phyloP scores from a whole-genome alignment of 2,113 vertebrate genomes.

The Hylia prasina region DNA sequence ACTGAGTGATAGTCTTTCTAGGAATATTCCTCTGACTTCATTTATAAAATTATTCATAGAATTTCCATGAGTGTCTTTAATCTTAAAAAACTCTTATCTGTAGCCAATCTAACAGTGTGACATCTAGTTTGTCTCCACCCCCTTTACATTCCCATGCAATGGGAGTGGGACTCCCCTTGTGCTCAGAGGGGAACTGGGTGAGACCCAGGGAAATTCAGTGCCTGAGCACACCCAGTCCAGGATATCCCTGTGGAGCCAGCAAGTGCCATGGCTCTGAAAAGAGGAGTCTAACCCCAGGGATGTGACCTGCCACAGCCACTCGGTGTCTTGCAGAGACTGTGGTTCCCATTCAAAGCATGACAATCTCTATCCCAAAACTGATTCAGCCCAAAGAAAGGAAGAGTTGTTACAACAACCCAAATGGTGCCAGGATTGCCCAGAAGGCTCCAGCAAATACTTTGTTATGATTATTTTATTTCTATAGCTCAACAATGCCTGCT shows the following conservation, averaged over 20 bases:
- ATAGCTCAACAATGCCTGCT: neutral
- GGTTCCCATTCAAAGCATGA: constrained; percentile 7
- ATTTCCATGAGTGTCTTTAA: neutral
- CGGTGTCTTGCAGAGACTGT: neutral
- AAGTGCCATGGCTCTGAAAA: neutral
- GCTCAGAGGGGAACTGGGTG: neutral
- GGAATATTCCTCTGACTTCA: neutral
- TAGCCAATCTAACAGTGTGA: neutral
- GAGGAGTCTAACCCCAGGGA: neutral
- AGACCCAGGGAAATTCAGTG: neutral
- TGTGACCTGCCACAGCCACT: neutral
- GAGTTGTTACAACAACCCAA: constrained; percentile 5
- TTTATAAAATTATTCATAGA: neutral
- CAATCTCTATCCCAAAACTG: neutral
- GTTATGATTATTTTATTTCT: neutral
- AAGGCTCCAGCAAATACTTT: neutral
- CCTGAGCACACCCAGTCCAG: neutral
- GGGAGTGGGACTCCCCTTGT: neutral
- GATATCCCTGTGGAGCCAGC: neutral
- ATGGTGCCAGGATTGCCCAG: neutral
- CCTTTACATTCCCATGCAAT: neutral
- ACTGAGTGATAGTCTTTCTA: neutral
- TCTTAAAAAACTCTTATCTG: neutral
- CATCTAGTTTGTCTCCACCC: neutral
- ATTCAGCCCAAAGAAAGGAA: constrained; percentile 8